Evolutionary conservation across 2,113 vertebrate species (phyloP), one percentile per base, ranked within the genome.

Genomic region (Oryzias melastigma): DNA sequence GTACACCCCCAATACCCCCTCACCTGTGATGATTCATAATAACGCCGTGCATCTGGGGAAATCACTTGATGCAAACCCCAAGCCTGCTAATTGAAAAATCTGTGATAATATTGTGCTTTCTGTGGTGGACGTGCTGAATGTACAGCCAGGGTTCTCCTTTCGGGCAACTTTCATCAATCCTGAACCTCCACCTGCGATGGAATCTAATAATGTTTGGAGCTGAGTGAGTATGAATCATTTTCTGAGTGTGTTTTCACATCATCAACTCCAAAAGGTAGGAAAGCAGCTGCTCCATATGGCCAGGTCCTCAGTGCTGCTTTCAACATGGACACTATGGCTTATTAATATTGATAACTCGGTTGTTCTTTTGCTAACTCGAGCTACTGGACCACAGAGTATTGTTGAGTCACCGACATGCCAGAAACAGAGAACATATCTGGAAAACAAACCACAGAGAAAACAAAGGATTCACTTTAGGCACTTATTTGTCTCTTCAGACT

Each of bases 281-380:
- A 14, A 4, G 17, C 61, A 24, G 20, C 25, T 0, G 47, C 48
- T 65, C 40, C 69, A 60, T 64, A 62, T 75, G 77, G 54, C 22
- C 2, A 0, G 44, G 47, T 49, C 65, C 16, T 62, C 17, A 35
- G 12, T 47, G 46, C 24, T 51, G 42, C 49, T 7, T 13, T 61
- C 64, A 20, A 44, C 42, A 51, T 35, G 52, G 52, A 71, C 51
- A 56, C 54, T 12, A 19, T 18, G 46, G 1, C 25, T 53, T 62
- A 73, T 80, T 62, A 68, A 50, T 71, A 74, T 78, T 78, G 57
- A 73, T 79, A 60, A 65, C 5, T 24, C 62, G 47, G 19, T 53
- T 8, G 25, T 18, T 52, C 60, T 40, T 35, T 60, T 27, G 57
- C 57, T 16, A 51, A 51, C 40, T 72, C 42, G 27, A 71, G 65